Evolutionary conservation across 2,888 invertebrate species (phyloP).

Genomic region (Sthenelais limicola): DNA sequence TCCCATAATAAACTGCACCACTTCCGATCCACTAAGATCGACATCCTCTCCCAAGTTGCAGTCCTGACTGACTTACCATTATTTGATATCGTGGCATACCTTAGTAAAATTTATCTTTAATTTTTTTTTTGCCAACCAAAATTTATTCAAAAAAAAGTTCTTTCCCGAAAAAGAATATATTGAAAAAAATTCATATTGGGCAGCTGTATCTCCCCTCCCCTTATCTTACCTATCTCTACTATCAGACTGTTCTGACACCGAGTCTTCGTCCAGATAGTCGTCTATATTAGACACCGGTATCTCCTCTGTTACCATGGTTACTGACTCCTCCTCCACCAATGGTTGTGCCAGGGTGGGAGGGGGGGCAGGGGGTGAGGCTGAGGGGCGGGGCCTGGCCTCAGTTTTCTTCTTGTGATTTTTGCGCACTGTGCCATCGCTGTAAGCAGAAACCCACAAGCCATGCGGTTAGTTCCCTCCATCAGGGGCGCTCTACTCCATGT

Average conservation of each 20-base stretch:
- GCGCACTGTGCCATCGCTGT: slow-evolving; percentile 68
- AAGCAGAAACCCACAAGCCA: slow-evolving; percentile 39
- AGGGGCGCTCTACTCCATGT: no score
- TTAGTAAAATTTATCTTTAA: no score
- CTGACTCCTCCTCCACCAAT: not conserved
- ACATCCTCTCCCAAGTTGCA: not conserved
- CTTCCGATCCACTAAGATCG: no score
- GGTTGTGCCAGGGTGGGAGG: slow-evolving; percentile 28
- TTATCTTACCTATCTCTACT: no score
- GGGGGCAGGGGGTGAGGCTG: slow-evolving; percentile 49
- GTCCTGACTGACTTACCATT: not conserved
- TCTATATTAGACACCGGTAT: slow-evolving; percentile 23
- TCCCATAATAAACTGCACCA: no score
- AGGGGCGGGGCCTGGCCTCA: slow-evolving; percentile 33
- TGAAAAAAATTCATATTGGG: no score
- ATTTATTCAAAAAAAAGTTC: no score
- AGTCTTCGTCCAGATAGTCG: slow-evolving; percentile 15
- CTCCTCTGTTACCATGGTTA: not conserved
- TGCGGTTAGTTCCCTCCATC: slow-evolving; percentile 38
- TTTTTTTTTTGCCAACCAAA: no score
- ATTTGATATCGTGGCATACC: not conserved
- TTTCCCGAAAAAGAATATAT: no score
- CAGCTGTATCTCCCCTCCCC: no score
- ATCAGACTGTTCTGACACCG: no score
- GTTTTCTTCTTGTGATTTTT: slow-evolving; percentile 65